Base-by-base conservation (phyloP, 2,888 invertebrate genomes). In the Achlya flavicornis region DNA sequence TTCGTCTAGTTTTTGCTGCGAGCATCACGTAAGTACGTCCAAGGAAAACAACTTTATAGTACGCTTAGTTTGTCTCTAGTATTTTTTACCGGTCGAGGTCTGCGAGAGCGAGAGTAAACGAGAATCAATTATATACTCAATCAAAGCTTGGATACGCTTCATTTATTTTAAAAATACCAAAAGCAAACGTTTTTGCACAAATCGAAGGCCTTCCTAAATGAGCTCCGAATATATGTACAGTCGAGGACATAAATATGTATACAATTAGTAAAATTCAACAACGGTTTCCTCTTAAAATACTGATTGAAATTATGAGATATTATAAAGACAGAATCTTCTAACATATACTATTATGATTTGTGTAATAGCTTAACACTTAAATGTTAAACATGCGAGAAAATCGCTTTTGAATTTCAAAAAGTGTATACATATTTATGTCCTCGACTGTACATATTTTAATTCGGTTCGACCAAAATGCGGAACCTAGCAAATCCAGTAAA, bases 1-100 rank as follows among this genome's bases (percentile, higher is more conserved):
- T 72, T 69, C 66, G 66, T 63, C 68, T 68, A 68, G 70, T 68
- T 73, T 66, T 74, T 75, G 63, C 68, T 65, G 57, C 65, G 53
- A 53, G 58, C 65, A 63, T 60, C 63, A 62, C 63, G 61, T 68
- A 66, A 41, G 64, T 65, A 41, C 38, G 38, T 38, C 60, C 60
- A 60, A 26, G 41, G 41, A 0, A 41, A 41, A 26, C 26, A 60
- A 41, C 60, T 41, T 60, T 16, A 53, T 53, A 53, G 53, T 53
- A 53, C 19, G 19, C 19, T 19, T 53, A 53, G 19, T 19, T 53
- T 53, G 19, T 19, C 19, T 53, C 53, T 19, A 53, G 53, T 53
- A 41, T 41, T 53, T 53, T 53, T 53, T 53, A 53, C 53, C 53
- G 53, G 53, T 53, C 53, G 53, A 53, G 53, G 53, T 53, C 53